A percentile compares a stretch with the other conserved stretches of the same genome.
Conservation (phyloP, 2,888 invertebrate species). For the Sinodicranocentrus sp. region DNA sequence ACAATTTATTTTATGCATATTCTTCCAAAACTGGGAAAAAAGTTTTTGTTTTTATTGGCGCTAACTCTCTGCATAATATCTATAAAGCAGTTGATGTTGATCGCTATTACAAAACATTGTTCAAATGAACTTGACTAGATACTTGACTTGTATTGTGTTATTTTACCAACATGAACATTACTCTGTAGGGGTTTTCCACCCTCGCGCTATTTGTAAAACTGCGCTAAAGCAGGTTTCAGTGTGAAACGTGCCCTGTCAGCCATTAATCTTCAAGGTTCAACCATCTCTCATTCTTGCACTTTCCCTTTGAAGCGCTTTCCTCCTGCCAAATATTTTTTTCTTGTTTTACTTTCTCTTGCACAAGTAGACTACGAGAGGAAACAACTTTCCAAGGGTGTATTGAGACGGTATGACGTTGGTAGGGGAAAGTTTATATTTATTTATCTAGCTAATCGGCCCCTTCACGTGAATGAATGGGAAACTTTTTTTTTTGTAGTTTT, state of each 20-base stretch:
- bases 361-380: neutral
- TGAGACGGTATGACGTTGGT: neutral
- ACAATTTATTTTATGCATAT: conserved; percentile 4
- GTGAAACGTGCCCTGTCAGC: conserved; percentile 47
- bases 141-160: neutral
- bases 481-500: neutral
- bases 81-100: too few relatives aligned
- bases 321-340: neutral
- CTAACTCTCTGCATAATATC: too few relatives aligned
- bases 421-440: neutral
- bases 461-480: neutral
- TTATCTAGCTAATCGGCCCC: conserved; percentile 3
- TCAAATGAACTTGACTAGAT: neutral
- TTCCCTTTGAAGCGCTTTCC: neutral
- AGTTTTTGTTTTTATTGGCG: neutral
- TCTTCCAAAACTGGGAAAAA: neutral
- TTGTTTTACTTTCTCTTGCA: neutral
- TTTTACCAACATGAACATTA: neutral
- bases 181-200: neutral
- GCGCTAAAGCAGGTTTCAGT: neutral
- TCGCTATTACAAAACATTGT: neutral
- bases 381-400: neutral
- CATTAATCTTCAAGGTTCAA: conserved; percentile 51
- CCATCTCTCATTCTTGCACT: conserved; percentile 23
- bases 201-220: too few relatives aligned